Conservation (phyloP, 2,113 vertebrate genomes). For the Nibea coibor region DNA sequence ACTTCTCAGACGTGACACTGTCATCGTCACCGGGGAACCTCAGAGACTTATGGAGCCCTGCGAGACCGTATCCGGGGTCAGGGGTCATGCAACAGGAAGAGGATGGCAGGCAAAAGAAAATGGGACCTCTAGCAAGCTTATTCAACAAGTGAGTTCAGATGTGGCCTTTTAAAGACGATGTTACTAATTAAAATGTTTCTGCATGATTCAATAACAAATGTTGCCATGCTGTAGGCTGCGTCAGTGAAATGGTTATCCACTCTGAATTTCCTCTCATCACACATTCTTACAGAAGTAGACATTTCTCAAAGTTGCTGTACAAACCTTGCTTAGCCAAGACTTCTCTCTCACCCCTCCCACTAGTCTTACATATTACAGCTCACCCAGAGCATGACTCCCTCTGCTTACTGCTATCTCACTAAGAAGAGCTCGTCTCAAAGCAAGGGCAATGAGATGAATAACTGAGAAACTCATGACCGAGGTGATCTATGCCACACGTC, state of each 20-base stretch:
- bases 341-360: not conserved
- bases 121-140: constrained; percentile 88
- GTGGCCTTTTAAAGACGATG: no score
- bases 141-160: constrained; percentile 85
- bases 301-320: constrained; percentile 29
- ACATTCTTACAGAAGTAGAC: not conserved
- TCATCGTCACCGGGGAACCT: constrained; percentile 75
- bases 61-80: not conserved
- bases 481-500: not conserved
- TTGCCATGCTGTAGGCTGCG: not conserved
- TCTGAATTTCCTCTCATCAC: not conserved
- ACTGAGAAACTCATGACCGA: not conserved
- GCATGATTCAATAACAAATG: not conserved
- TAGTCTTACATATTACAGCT: not conserved
- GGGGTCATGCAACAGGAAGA: constrained; percentile 61
- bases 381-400: not conserved
- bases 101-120: constrained; percentile 81
- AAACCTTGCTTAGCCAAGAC: constrained; percentile 2
- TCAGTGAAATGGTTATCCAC: fast-evolving
- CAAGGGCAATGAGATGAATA: not conserved
- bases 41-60: constrained; percentile 60
- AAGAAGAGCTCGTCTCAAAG: not conserved
- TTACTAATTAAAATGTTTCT: no score
- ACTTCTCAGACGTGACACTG: constrained; percentile 87
- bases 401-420: not conserved